A percentile compares a stretch with the other conserved stretches of the same genome.
These are phyloP conservation scores for Lophius piscatorius DNA, from an alignment of 2,113 vertebrate species.

Conservation along the genomic window DNA sequence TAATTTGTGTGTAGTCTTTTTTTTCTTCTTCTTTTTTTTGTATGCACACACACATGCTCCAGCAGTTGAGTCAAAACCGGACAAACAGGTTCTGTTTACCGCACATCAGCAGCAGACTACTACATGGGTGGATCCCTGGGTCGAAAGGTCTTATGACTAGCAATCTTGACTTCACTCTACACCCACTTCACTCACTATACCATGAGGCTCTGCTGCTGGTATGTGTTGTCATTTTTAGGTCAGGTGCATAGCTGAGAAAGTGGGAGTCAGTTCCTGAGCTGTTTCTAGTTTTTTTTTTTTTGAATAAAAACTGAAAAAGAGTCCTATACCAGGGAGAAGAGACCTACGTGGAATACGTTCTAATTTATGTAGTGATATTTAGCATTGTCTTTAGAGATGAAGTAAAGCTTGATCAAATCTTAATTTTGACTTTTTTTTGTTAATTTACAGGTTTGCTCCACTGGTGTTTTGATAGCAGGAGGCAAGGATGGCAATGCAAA, in stretches of 20 bases:
- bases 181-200: background rate
- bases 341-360: conserved; percentile 5
- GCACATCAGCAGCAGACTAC: conserved; percentile 55
- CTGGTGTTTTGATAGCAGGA: conserved; percentile 52
- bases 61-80: conserved; percentile 51
- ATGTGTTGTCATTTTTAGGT: conserved; percentile 43
- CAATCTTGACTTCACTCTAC: conserved; percentile 53
- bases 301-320: conserved; percentile 11
- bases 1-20: background rate
- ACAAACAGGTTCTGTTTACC: conserved; percentile 54
- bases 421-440: conserved; percentile 16
- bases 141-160: conserved; percentile 64
- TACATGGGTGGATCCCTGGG: conserved; percentile 61
- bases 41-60: conserved; percentile 3
- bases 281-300: no score
- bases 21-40: no score
- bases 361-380: background rate
- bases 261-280: no score
- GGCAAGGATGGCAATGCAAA: conserved; percentile 71
- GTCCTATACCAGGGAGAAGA: background rate
- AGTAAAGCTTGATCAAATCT: background rate
- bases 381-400: background rate
- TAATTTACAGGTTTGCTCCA: conserved; percentile 62
- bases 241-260: conserved; percentile 7
- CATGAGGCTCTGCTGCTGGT: conserved; percentile 28